A percentile compares a stretch with the other conserved stretches of the same genome.
phyloP scores from a whole-genome alignment of 2,113 vertebrate genomes.

The Laticauda laticaudata region DNA sequence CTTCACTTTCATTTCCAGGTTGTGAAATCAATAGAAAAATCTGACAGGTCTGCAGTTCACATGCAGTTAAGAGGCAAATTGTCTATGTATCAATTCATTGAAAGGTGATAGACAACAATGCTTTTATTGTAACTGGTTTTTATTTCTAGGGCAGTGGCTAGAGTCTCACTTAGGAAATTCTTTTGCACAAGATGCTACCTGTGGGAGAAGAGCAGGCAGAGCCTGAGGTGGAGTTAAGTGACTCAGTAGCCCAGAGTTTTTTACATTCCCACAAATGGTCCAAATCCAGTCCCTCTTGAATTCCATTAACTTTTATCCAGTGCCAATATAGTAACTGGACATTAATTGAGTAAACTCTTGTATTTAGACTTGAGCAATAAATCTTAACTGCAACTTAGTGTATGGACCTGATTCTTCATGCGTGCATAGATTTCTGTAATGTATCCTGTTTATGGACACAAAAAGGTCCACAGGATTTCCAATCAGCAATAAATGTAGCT shows the following conservation, averaged over 20 bases:
- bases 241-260: too few relatives aligned
- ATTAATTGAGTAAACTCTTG: too few relatives aligned
- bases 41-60: background rate
- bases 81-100: background rate
- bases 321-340: too few relatives aligned
- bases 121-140: background rate
- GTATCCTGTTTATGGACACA: background rate
- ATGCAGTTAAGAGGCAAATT: background rate
- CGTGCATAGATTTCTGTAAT: too few relatives aligned
- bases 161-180: background rate
- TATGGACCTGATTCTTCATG: too few relatives aligned
- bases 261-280: too few relatives aligned
- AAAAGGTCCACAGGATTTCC: background rate
- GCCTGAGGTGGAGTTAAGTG: too few relatives aligned
- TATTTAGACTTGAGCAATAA: too few relatives aligned
- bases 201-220: too few relatives aligned
- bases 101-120: background rate
- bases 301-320: too few relatives aligned
- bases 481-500: background rate
- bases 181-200: background rate
- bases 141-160: background rate
- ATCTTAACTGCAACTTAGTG: too few relatives aligned
- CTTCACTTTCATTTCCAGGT: background rate
- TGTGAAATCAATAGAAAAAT: background rate
- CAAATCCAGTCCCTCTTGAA: too few relatives aligned